Conservation (phyloP, 2,888 invertebrate genomes). For the Platycnemis pennipes region DNA sequence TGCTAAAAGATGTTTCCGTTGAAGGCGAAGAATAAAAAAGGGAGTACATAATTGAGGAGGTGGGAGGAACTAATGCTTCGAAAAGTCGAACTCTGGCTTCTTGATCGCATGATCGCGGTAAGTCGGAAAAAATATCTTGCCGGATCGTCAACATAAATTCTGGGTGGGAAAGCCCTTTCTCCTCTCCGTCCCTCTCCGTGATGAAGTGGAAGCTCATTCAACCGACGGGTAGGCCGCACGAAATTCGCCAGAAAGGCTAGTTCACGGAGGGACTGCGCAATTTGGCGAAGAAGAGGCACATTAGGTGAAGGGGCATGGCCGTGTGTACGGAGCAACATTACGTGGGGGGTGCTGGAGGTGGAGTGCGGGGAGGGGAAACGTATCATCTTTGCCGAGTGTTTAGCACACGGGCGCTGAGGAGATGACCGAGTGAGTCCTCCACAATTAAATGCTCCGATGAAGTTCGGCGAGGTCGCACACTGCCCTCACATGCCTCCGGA, state of each 20-base stretch:
- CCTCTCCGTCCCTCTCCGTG: background rate
- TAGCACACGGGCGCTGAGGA: background rate
- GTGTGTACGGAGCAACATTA: background rate
- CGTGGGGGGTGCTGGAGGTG: background rate
- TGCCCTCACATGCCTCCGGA: background rate
- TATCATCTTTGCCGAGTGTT: background rate
- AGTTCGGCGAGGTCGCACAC: conserved; percentile 7
- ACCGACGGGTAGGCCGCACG: background rate
- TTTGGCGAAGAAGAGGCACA: background rate
- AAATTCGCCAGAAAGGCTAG: background rate
- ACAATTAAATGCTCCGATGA: conserved; percentile 24
- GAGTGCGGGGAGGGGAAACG: background rate
- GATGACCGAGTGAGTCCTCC: background rate
- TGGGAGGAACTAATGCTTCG: background rate
- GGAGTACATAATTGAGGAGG: too few relatives aligned
- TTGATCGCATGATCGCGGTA: background rate
- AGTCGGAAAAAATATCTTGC: background rate
- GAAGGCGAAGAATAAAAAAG: too few relatives aligned
- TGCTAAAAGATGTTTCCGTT: too few relatives aligned
- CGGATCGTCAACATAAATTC: background rate
- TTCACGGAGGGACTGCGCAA: background rate
- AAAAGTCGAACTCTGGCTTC: background rate
- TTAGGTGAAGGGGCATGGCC: background rate
- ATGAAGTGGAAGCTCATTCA: background rate
- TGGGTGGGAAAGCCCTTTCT: background rate